A percentile compares a stretch with the other conserved stretches of the same genome.
phyloP scores from a whole-genome alignment of 2,113 vertebrate species.

The Thermophis baileyi region DNA sequence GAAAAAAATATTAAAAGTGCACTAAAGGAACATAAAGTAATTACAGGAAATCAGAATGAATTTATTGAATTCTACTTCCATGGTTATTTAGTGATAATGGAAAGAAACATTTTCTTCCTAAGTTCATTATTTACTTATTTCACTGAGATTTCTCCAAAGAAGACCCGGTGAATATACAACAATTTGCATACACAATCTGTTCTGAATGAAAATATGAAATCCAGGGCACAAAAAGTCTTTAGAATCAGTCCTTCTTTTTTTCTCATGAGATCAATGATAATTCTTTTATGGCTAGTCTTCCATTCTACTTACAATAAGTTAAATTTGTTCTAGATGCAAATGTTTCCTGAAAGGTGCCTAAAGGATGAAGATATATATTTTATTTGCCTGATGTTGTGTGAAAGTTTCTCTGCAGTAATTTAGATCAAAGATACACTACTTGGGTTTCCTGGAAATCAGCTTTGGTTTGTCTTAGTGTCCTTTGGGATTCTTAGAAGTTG shows the following conservation, averaged over 20 bases:
- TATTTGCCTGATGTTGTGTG: background rate
- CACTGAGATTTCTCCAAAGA: background rate
- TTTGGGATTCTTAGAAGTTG: background rate
- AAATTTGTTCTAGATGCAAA: background rate
- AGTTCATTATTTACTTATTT: background rate
- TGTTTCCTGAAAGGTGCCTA: background rate
- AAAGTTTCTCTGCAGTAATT: background rate
- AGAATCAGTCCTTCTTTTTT: background rate
- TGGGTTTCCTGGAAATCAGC: background rate
- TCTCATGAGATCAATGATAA: background rate
- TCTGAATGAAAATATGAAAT: background rate
- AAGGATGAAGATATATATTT: fast-evolving
- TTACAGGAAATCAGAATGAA: background rate
- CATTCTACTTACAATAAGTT: background rate
- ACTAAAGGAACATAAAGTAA: background rate
- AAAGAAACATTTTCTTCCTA: background rate
- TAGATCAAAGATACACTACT: fast-evolving
- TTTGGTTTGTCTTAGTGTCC: fast-evolving
- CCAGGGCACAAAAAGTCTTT: background rate
- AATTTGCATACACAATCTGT: background rate
- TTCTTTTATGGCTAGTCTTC: background rate
- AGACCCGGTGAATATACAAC: background rate
- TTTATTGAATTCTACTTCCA: background rate
- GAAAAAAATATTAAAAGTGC: background rate
- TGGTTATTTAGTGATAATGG: background rate